Conservation (phyloP, 2,888 invertebrate species). For the Drepanosiphum platanoidis region DNA sequence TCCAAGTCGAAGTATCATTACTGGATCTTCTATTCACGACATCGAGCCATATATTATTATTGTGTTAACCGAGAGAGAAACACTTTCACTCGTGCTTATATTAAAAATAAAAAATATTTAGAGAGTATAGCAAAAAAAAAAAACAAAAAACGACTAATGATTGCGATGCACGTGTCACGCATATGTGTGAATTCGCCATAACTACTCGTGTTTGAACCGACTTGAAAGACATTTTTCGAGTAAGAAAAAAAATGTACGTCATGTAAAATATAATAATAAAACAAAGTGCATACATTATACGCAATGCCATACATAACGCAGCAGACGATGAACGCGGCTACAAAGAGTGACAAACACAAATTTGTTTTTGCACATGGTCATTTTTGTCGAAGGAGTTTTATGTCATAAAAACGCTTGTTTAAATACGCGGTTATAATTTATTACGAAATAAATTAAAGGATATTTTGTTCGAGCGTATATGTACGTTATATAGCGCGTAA, state of each 20-base stretch:
- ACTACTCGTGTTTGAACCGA: background rate
- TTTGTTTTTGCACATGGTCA: slow-evolving; percentile 41
- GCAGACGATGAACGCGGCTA: background rate
- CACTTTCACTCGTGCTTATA: no score
- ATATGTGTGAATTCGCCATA: background rate
- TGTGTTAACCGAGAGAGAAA: no score
- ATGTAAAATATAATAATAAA: slow-evolving; percentile 1
- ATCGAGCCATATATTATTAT: no score
- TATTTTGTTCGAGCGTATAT: background rate
- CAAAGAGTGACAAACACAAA: slow-evolving; percentile 35
- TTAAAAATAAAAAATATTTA: no score
- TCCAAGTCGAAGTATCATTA: no score
- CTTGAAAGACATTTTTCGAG: background rate
- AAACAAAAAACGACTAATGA: no score
- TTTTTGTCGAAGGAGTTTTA: background rate
- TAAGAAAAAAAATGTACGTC: background rate
- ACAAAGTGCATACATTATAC: background rate
- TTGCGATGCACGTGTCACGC: background rate
- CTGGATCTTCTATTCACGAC: no score
- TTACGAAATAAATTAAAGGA: slow-evolving; percentile 43
- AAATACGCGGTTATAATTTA: slow-evolving; percentile 36
- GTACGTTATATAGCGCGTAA: background rate
- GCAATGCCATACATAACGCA: no score
- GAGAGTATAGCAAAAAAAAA: no score
- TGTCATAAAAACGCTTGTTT: slow-evolving; percentile 34